A percentile compares a stretch with the other conserved stretches of the same genome.
phyloP scores from a whole-genome alignment of 2,797 vertebrate genomes.

The Myoxocephalus aenaeus region DNA sequence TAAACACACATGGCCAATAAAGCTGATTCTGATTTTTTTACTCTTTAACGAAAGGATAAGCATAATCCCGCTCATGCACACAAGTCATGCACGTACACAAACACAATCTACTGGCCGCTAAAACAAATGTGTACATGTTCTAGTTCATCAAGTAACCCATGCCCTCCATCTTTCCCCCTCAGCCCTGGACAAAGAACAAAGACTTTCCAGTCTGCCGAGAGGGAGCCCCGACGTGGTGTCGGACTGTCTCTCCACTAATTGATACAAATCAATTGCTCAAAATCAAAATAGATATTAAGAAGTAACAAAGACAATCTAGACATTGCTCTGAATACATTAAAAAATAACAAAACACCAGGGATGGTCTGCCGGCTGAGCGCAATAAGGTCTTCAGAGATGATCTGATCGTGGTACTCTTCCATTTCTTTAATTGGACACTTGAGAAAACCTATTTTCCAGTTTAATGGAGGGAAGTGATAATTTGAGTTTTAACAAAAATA shows the following conservation, averaged over 20 bases:
- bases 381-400: conserved; percentile 39
- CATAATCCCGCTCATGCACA: conserved; percentile 29
- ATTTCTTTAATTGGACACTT: conserved; percentile 51
- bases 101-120: conserved; percentile 14
- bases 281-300: conserved; percentile 23
- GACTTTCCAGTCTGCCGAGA: conserved; percentile 7
- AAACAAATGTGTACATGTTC: conserved; percentile 32
- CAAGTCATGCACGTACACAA: not conserved
- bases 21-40: too few species aligned
- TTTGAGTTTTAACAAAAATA: conserved; percentile 14
- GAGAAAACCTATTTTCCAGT: conserved; percentile 33
- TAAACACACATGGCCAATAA: too few species aligned
- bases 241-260: not conserved
- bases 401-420: conserved; percentile 3
- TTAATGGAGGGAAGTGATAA: conserved; percentile 23
- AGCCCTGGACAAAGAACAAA: conserved; percentile 35
- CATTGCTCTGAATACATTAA: conserved; percentile 21
- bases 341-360: conserved; percentile 32
- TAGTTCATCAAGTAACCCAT: conserved; percentile 34
- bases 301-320: conserved; percentile 26
- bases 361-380: conserved; percentile 25
- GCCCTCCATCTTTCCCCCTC: conserved; percentile 27
- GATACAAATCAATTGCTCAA: conserved; percentile 4
- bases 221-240: too few species aligned
- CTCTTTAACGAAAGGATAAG: conserved; percentile 22